These are phyloP conservation scores for Anorthoa munda DNA, from an alignment of 2,888 invertebrate species.

Conservation along the genomic window DNA sequence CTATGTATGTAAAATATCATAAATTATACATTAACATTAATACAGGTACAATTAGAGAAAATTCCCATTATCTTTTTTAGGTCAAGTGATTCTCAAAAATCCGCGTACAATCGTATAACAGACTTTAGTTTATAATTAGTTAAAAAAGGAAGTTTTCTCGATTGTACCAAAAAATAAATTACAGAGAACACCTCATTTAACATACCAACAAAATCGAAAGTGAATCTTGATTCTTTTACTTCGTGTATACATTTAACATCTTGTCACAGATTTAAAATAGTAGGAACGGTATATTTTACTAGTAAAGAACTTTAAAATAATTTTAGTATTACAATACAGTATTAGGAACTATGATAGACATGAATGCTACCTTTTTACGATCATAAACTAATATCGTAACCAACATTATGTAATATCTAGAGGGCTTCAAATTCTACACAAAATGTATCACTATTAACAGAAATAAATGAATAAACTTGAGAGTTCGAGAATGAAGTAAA, in stretches of 20 bases:
- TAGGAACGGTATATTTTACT: conserved; percentile 91
- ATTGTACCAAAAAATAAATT: conserved; percentile 72
- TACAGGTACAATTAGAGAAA: conserved; percentile 63
- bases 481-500: conserved; percentile 71
- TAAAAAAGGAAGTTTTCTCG: conserved; percentile 59
- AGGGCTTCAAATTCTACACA: conserved; percentile 76
- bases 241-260: conserved; percentile 81
- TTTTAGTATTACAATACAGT: conserved; percentile 90
- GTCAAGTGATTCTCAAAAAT: conserved; percentile 48
- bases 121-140: conserved; percentile 56
- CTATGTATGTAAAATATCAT: conserved; percentile 54
- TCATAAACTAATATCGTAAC: conserved; percentile 87
- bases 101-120: conserved; percentile 53
- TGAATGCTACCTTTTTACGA: conserved; percentile 87
- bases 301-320: conserved; percentile 90
- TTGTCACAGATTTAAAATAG: conserved; percentile 87
- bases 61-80: conserved; percentile 35
- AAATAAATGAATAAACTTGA: conserved; percentile 78
- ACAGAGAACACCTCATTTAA: conserved; percentile 72
- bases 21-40: conserved; percentile 64
- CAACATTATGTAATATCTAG: conserved; percentile 81
- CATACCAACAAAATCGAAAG: conserved; percentile 73
- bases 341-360: conserved; percentile 91
- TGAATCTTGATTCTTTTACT: conserved; percentile 71
- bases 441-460: conserved; percentile 82